These are phyloP conservation scores for Acanthurus lineatus DNA, from an alignment of 2,797 vertebrate species.

Conservation along the genomic window DNA sequence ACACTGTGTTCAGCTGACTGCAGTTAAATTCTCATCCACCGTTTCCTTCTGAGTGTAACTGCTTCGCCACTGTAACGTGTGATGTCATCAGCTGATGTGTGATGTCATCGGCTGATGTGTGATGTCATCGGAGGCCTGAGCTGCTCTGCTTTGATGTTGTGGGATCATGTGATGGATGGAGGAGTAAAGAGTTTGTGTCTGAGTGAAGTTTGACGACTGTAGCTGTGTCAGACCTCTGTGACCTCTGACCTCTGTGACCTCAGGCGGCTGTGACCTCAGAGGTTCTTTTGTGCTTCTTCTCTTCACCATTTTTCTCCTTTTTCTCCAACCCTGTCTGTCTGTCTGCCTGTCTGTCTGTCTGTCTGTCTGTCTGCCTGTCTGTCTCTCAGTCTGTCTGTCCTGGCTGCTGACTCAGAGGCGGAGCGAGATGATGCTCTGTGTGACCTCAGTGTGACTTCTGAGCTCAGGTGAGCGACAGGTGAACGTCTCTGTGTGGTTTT, in stretches of 20 bases:
- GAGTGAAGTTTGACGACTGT: too few relatives aligned
- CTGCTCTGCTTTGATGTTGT: neutral
- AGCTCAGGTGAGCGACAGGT: slow-evolving; percentile 63
- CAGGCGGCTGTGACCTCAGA: too few relatives aligned
- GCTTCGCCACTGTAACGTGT: neutral
- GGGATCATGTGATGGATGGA: too few relatives aligned
- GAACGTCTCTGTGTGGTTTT: neutral
- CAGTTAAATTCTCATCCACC: too few relatives aligned
- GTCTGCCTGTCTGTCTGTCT: neutral
- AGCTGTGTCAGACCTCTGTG: too few relatives aligned
- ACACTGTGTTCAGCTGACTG: too few relatives aligned
- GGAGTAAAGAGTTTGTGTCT: too few relatives aligned
- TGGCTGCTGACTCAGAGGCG: slow-evolving; percentile 45
- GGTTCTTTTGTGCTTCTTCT: neutral
- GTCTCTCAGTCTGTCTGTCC: slow-evolving; percentile 59
- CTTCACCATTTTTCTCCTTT: neutral
- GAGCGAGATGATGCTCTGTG: slow-evolving; percentile 18
- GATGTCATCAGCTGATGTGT: neutral
- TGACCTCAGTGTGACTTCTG: slow-evolving; percentile 33
- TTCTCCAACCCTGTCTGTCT: neutral
- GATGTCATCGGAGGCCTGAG: neutral
- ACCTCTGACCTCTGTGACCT: too few relatives aligned
- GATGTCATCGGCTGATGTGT: neutral
- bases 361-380: slow-evolving; percentile 49
- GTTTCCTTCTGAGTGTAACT: too few relatives aligned